phyloP scores from a whole-genome alignment of 2,797 vertebrate genomes.

The Sebastes diaconus region DNA sequence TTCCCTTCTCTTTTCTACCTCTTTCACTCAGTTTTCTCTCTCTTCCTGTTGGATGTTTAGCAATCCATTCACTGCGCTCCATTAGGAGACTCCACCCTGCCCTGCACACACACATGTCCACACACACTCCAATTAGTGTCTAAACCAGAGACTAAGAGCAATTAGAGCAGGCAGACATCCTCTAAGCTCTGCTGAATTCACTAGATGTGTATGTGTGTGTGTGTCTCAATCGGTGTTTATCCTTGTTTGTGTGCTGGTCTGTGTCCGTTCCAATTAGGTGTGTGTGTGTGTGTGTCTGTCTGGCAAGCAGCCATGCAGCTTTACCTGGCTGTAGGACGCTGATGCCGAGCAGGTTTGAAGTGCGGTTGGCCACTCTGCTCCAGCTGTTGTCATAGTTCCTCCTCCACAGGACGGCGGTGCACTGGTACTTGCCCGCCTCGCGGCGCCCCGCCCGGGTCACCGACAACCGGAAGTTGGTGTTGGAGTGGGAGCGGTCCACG shows the following conservation, averaged over 20 bases:
- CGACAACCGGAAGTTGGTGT: conserved; percentile 94
- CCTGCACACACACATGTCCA: conserved; percentile 16
- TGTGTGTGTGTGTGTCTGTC: conserved; percentile 39
- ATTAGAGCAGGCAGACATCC: conserved; percentile 72
- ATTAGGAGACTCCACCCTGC: conserved; percentile 73
- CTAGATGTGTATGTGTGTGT: conserved; percentile 15
- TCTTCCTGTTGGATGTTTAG: conserved; percentile 72
- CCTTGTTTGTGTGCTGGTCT: conserved; percentile 40
- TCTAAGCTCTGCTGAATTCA: conserved; percentile 57
- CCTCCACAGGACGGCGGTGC: conserved; percentile 91
- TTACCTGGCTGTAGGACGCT: conserved; percentile 93
- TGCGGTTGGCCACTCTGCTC: conserved; percentile 90
- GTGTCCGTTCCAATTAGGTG: conserved; percentile 48
- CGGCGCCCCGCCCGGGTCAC: conserved; percentile 92
- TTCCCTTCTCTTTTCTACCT: conserved; percentile 16
- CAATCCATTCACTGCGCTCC: conserved; percentile 65
- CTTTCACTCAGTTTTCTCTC: conserved; percentile 50
- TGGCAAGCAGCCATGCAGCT: conserved; percentile 28
- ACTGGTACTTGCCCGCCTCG: conserved; percentile 96
- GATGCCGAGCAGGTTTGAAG: conserved; percentile 96
- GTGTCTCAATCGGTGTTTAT: conserved; percentile 31
- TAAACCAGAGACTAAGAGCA: conserved; percentile 75
- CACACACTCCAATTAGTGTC: conserved; percentile 70
- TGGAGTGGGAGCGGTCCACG: conserved; percentile 91
- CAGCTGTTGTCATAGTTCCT: conserved; percentile 92